These are phyloP conservation scores for Onychomys arenicola DNA, from an alignment of 2,797 vertebrate species.

Conservation along the genomic window DNA sequence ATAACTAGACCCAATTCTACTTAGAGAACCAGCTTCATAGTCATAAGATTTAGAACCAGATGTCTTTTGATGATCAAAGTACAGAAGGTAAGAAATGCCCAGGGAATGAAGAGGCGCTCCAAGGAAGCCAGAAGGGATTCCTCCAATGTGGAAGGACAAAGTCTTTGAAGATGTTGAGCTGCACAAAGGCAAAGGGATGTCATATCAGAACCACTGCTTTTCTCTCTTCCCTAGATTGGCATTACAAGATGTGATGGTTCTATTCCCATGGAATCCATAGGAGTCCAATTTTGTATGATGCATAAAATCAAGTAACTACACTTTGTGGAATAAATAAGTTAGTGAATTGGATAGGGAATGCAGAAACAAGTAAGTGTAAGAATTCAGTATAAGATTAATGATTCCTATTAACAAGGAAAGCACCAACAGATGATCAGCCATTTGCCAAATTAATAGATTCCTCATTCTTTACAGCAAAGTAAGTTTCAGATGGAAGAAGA, in stretches of 20 bases:
- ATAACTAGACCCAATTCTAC: background rate
- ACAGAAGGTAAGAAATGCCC: background rate
- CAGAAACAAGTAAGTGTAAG: background rate
- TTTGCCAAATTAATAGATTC: background rate
- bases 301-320: slow-evolving; percentile 23
- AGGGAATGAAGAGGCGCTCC: background rate
- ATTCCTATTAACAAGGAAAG: background rate
- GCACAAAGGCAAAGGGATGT: background rate
- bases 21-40: background rate
- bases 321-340: background rate
- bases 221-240: background rate
- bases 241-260: background rate
- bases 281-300: slow-evolving; percentile 16
- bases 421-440: background rate
- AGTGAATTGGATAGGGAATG: background rate
- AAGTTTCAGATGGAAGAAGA: slow-evolving; percentile 1
- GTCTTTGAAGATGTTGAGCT: background rate
- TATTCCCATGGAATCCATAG: background rate
- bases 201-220: background rate
- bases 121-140: background rate
- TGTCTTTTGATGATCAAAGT: background rate
- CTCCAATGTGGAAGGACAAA: background rate
- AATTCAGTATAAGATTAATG: background rate
- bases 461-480: background rate
- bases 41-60: background rate